Evolutionary conservation across 2,113 vertebrate genomes (phyloP), one percentile per base, ranked within the genome.

Genomic region (Chaetorhynchus papuensis): DNA sequence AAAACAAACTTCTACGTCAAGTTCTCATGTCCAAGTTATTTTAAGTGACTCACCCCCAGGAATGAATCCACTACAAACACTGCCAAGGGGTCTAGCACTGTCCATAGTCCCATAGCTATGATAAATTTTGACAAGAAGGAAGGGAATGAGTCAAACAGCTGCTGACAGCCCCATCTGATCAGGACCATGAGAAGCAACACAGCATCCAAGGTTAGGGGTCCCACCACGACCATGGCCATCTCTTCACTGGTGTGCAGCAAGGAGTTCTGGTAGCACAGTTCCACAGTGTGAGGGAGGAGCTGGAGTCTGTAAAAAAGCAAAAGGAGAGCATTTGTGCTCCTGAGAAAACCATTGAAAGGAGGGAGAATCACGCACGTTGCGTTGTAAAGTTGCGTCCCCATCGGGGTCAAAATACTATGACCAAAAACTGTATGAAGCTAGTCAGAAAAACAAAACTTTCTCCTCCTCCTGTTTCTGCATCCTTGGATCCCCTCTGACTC

Each of bases 11-110:
- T 98, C 94, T 98, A 97, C 98, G 96, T 98, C 98, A 98, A 98
- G 97, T 98, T 98, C 97, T 98, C 93, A 95, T 64, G 90, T 98
- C 94, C 97, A 97, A 97, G 98, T 99, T 99, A 99, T 99, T 99
- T 98, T 98, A 98, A 98, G 98, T 98, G 98, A 99, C 99, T 99
- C 99, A 99, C 99, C 99, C 99, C 99, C 96, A 99, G 99, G 99
- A 99, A 59, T 92, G 97, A 97, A 97, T 99, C 99, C 98, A 99
- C 99, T 97, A 98, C 66, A 93, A 99, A 99, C 97, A 99, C 98
- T 20, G 99, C 99, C 98, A 99, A 97, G 94, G 99, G 99, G 98
- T 99, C 98, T 82, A 99, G 98, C 97, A 99, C 96, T 98, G 99
- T 99, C 99, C 99, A 99, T 97, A 99, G 98, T 96, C 98, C 99